Evolutionary conservation across 2,113 vertebrate genomes (phyloP).

Genomic region (Phocoena sinus): DNA sequence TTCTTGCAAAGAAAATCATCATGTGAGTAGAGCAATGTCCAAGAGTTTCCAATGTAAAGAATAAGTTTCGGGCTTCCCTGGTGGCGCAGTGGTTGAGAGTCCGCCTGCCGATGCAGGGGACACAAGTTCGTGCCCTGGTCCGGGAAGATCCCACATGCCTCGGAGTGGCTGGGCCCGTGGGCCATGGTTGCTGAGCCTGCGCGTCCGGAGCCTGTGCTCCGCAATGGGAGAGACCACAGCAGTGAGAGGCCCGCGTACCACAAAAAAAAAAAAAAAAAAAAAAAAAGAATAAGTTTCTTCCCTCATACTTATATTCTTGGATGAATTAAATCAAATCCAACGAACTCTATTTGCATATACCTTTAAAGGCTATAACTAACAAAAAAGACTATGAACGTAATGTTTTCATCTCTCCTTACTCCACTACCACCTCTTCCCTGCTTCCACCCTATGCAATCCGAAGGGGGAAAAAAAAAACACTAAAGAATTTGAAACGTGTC

Average conservation of each 20-base stretch:
- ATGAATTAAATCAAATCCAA: background rate
- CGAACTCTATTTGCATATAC: background rate
- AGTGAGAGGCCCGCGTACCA: too few species aligned
- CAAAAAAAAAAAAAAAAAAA: too few species aligned
- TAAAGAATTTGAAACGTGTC: constrained; percentile 31
- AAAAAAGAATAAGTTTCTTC: constrained; percentile 33
- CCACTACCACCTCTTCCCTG: background rate
- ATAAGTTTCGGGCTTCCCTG: too few species aligned
- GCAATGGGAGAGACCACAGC: too few species aligned
- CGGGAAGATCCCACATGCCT: too few species aligned
- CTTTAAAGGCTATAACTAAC: background rate
- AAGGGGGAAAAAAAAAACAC: background rate
- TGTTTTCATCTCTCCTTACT: background rate
- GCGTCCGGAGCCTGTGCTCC: too few species aligned
- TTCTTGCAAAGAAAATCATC: background rate
- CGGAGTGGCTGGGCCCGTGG: too few species aligned
- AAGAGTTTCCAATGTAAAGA: background rate
- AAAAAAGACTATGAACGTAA: background rate
- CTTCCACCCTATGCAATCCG: background rate
- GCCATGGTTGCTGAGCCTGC: too few species aligned
- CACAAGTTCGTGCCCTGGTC: too few species aligned
- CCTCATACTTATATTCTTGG: background rate
- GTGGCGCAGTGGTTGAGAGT: too few species aligned
- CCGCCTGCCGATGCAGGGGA: too few species aligned
- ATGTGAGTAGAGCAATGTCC: background rate